Percentiles rank a stretch among this genome's conserved stretches.
These are phyloP conservation scores for Hydra vulgaris DNA, from an alignment of 30 jellyfish, hydroid and myxozoan genomes.

Conservation along the genomic window DNA sequence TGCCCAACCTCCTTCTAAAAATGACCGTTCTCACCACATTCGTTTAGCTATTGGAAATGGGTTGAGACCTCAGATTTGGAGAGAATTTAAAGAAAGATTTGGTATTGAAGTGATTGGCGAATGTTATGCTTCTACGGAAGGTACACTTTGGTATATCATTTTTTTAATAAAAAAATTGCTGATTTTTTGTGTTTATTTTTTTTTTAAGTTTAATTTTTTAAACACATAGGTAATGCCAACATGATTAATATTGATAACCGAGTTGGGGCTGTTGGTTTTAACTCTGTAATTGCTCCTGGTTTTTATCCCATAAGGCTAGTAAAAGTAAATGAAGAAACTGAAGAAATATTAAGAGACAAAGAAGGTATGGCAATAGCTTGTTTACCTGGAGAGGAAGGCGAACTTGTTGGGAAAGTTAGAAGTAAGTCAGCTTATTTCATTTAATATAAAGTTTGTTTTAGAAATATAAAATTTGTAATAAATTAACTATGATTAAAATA, in stretches of 20 bases:
- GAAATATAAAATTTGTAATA: background rate
- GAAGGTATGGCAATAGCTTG: constrained; percentile 79
- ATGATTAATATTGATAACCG: constrained; percentile 48
- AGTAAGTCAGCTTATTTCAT: constrained; percentile 3
- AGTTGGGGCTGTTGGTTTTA: constrained; percentile 87
- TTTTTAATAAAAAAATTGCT: background rate
- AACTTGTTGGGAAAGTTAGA: constrained; percentile 52
- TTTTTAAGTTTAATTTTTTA: too few relatives aligned
- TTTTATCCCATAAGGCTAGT: constrained; percentile 50
- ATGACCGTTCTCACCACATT: constrained; percentile 46
- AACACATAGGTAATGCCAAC: constrained; percentile 55
- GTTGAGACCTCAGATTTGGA: constrained; percentile 83
- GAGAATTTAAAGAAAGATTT: constrained; percentile 76
- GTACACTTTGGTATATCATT: background rate
- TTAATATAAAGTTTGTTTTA: too few relatives aligned
- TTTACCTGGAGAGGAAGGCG: constrained; percentile 80
- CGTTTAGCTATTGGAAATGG: constrained; percentile 93
- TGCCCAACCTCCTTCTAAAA: constrained; percentile 52
- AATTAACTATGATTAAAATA: background rate
- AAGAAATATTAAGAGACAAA: constrained; percentile 66
- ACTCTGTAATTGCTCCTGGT: constrained; percentile 53
- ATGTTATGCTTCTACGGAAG: constrained; percentile 96
- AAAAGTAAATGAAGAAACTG: constrained; percentile 60
- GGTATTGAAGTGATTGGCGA: constrained; percentile 67
- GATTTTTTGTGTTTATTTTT: background rate